Conservation (phyloP, 2,113 vertebrate genomes). For the Lasiurus borealis region DNA sequence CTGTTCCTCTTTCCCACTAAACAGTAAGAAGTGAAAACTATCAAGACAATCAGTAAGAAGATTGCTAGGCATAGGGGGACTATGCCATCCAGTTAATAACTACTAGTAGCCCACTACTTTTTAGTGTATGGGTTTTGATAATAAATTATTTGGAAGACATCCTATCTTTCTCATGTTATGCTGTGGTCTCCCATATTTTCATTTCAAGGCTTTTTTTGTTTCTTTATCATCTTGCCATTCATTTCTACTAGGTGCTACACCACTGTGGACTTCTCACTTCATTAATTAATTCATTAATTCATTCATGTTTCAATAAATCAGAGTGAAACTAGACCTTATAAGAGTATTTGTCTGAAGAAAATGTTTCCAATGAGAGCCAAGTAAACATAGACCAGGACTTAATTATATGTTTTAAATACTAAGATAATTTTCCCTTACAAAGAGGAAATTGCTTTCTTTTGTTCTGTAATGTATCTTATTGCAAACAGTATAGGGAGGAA, state of each 20-base stretch:
- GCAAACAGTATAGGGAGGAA: neutral
- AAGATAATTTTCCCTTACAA: slow-evolving; percentile 43
- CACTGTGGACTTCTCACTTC: neutral
- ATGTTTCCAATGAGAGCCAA: slow-evolving; percentile 50
- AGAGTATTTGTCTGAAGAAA: slow-evolving; percentile 47
- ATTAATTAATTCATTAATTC: slow-evolving; percentile 49
- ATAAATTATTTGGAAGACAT: neutral
- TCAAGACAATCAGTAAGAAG: neutral
- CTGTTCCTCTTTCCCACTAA: neutral
- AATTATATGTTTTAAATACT: slow-evolving; percentile 50
- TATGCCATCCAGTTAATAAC: neutral
- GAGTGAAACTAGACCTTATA: neutral
- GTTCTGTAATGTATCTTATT: slow-evolving; percentile 21
- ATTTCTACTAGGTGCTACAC: neutral
- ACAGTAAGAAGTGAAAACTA: neutral
- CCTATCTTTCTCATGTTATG: neutral
- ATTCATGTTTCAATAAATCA: slow-evolving; percentile 37
- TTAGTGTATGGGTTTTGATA: neutral
- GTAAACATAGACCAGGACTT: neutral
- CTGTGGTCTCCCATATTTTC: neutral
- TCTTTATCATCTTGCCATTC: slow-evolving; percentile 15
- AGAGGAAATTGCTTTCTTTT: slow-evolving; percentile 56
- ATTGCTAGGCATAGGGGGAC: neutral
- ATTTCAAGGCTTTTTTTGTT: neutral
- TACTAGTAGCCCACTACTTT: neutral